These are phyloP conservation scores for Saturnia japonica DNA, from an alignment of 2,888 invertebrate species.

Conservation along the genomic window DNA sequence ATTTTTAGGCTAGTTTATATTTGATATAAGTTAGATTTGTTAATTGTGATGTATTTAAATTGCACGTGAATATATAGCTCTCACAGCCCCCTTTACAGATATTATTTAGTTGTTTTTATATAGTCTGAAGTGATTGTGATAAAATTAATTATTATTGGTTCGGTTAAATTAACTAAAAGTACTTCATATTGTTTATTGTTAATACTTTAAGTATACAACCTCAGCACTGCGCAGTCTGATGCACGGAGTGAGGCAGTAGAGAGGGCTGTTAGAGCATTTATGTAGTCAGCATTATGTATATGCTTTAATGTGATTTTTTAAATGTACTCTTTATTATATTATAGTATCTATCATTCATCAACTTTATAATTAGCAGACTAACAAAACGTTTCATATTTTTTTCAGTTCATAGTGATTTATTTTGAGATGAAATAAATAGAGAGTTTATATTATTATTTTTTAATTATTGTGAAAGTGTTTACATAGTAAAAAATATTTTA, in stretches of 20 bases:
- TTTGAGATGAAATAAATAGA: constrained; percentile 79
- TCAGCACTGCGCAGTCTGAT: constrained; percentile 9
- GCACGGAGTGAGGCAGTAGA: constrained; percentile 41
- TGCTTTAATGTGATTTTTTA: constrained; percentile 83
- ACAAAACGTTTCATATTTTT: constrained; percentile 75
- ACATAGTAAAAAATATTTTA: constrained; percentile 76
- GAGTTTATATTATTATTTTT: constrained; percentile 79
- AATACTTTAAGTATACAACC: constrained; percentile 53
- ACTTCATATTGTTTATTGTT: constrained; percentile 71
- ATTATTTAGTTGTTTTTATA: constrained; percentile 62
- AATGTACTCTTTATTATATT: constrained; percentile 80
- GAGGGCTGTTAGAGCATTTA: constrained; percentile 76
- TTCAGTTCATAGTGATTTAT: constrained; percentile 79
- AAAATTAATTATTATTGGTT: constrained; percentile 70
- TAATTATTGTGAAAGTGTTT: constrained; percentile 64
- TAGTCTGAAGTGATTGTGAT: constrained; percentile 79
- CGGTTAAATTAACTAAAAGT: constrained; percentile 56
- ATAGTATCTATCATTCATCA: constrained; percentile 79
- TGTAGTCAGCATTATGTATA: constrained; percentile 83
- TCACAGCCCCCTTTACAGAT: constrained; percentile 73
- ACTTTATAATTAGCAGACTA: constrained; percentile 76
- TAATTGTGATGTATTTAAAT: constrained; percentile 79
- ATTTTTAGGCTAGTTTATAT: constrained; percentile 82
- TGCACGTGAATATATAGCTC: constrained; percentile 73
- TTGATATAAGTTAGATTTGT: constrained; percentile 80